These are phyloP conservation scores for Pterophyllum scalare DNA, from an alignment of 2,113 vertebrate genomes.

Conservation along the genomic window DNA sequence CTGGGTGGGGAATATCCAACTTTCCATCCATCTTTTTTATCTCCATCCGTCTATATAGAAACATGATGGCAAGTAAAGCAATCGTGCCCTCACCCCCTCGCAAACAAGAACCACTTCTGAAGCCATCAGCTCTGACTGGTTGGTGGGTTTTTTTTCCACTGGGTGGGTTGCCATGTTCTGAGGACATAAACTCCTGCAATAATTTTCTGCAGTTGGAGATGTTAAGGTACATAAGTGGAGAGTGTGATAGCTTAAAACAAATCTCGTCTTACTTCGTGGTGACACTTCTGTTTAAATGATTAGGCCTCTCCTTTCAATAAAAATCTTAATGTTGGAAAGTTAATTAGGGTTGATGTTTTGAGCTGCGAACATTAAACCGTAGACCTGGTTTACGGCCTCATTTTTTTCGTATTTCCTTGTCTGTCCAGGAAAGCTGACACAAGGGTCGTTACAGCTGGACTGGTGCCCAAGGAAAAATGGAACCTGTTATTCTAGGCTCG, in stretches of 20 bases:
- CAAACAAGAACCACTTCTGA: conserved; percentile 61
- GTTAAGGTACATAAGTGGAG: conserved; percentile 33
- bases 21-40: conserved; percentile 54
- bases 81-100: conserved; percentile 51
- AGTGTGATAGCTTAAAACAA: conserved; percentile 2
- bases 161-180: conserved; percentile 38
- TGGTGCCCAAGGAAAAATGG: conserved; percentile 30
- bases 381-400: conserved; percentile 4
- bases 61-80: conserved; percentile 52
- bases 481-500: conserved; percentile 56
- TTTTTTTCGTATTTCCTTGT: conserved; percentile 23
- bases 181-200: conserved; percentile 22
- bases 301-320: conserved; percentile 17
- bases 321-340: conserved; percentile 38
- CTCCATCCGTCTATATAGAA: conserved; percentile 48
- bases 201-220: conserved; percentile 35
- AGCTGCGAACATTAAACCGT: conserved; percentile 16
- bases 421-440: conserved; percentile 29
- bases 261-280: background rate
- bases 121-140: conserved; percentile 58
- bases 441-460: conserved; percentile 55
- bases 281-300: conserved; percentile 26
- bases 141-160: conserved; percentile 27
- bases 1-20: conserved; percentile 30
- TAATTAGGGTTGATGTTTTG: conserved; percentile 49